phyloP scores from a whole-genome alignment of 92 coral and sea anemone genomes.

The Phenganax stokvisi region DNA sequence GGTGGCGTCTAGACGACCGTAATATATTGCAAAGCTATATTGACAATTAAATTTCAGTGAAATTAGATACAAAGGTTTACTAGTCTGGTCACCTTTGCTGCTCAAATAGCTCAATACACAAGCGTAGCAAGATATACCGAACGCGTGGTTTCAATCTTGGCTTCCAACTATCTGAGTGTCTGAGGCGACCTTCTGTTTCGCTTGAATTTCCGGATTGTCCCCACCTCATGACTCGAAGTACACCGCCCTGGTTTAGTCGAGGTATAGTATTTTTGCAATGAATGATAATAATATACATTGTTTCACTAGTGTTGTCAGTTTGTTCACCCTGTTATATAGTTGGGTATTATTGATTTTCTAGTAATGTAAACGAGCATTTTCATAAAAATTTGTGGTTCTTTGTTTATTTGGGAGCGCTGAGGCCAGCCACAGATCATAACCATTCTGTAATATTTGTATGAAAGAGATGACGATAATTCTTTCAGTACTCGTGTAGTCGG shows the following conservation, averaged over 20 bases:
- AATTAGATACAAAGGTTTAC: constrained; percentile 9
- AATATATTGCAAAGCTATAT: not conserved
- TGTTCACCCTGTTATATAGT: not conserved
- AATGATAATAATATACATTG: not conserved
- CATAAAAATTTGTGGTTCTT: too few species aligned
- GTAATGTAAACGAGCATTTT: too few species aligned
- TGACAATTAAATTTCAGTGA: constrained; percentile 28
- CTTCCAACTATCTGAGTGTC: not conserved
- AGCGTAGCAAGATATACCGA: not conserved
- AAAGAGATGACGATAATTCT: too few species aligned
- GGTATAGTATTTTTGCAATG: not conserved
- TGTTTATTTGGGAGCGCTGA: too few species aligned
- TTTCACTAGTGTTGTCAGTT: not conserved
- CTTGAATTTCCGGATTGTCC: not conserved
- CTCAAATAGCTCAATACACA: not conserved
- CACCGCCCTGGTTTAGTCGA: not conserved
- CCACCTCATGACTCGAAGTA: not conserved
- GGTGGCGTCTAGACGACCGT: constrained; percentile 29
- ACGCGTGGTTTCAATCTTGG: not conserved
- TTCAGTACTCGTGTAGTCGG: too few species aligned
- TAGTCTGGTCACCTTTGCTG: constrained; percentile 22
- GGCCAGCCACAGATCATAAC: too few species aligned
- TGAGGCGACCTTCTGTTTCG: not conserved
- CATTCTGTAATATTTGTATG: too few species aligned
- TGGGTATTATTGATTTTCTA: too few species aligned